Evolutionary conservation across 2,113 vertebrate genomes (phyloP).

Genomic region (Sclerurus mexicanus): DNA sequence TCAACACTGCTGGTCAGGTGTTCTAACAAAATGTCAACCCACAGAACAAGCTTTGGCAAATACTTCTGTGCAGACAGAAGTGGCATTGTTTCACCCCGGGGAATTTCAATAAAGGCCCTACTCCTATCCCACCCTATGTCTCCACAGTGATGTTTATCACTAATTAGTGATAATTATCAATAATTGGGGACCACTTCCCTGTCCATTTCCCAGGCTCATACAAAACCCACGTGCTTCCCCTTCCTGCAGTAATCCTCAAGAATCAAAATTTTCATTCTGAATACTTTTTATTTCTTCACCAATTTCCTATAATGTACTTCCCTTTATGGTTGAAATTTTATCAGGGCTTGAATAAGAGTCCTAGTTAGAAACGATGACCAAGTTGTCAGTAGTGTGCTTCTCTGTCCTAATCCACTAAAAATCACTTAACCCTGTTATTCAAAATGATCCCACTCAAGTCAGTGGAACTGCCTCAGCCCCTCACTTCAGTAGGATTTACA

Average conservation of each 20-base stretch:
- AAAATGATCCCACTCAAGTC: background rate
- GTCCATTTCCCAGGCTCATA: background rate
- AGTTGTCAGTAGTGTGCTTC: background rate
- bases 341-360: background rate
- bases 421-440: background rate
- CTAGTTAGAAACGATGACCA: background rate
- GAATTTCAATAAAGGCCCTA: background rate
- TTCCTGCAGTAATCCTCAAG: background rate
- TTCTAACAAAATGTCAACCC: background rate
- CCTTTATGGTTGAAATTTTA: background rate
- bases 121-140: background rate
- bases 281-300: background rate
- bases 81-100: background rate
- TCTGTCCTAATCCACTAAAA: background rate
- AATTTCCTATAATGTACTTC: background rate
- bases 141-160: background rate
- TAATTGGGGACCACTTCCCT: background rate
- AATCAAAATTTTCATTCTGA: background rate
- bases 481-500: background rate
- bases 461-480: background rate
- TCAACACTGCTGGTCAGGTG: fast-evolving
- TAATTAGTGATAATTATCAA: background rate
- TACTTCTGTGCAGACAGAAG: background rate
- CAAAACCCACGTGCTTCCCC: background rate
- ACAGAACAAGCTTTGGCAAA: background rate